These are phyloP conservation scores for Rostratula benghalensis DNA, from an alignment of 2,113 vertebrate species.

Conservation along the genomic window DNA sequence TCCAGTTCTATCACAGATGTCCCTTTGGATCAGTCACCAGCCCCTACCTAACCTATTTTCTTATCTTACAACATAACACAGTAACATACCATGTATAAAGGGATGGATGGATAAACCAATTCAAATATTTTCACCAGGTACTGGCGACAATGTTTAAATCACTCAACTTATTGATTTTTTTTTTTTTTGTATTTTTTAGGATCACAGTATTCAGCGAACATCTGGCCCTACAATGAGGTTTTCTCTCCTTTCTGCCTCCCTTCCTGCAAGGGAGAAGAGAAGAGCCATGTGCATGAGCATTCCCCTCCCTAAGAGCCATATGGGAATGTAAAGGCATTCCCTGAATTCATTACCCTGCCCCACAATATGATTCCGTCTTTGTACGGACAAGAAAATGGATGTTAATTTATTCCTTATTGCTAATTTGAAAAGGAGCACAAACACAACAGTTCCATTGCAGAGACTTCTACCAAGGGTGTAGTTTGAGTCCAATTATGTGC, in stretches of 20 bases:
- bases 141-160: neutral
- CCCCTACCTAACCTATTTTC: neutral
- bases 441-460: conserved; percentile 49
- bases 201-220: neutral
- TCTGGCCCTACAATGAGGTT: conserved; percentile 15
- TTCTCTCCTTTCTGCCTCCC: neutral
- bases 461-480: conserved; percentile 59
- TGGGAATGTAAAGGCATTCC: conserved; percentile 53
- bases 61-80: neutral
- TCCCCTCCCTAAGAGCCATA: neutral
- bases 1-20: neutral
- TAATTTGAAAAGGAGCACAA: conserved; percentile 76
- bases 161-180: neutral
- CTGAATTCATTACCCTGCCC: conserved; percentile 45
- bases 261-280: neutral
- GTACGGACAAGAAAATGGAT: conserved; percentile 34
- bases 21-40: neutral
- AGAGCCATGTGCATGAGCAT: neutral
- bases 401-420: conserved; percentile 70
- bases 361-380: conserved; percentile 14
- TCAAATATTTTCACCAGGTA: neutral
- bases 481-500: conserved; percentile 69
- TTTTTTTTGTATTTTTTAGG: neutral
- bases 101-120: neutral
- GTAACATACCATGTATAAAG: neutral